Percentiles rank a stretch among this genome's conserved stretches.
Conservation (phyloP, 37 sponge, comb jelly and placozoan genomes). For the Agelas oroides region DNA sequence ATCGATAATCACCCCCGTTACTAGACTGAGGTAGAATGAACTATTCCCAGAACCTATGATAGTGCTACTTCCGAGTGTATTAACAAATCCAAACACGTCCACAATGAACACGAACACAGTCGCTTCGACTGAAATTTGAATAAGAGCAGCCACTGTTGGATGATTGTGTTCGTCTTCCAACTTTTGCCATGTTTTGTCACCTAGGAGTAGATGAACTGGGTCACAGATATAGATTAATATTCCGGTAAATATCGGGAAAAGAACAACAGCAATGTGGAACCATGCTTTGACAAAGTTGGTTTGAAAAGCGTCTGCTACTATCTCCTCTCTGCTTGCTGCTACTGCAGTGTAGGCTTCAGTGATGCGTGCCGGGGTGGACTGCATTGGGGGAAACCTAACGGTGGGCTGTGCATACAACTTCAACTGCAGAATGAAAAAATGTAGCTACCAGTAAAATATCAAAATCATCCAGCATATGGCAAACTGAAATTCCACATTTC, state of each 20-base stretch:
- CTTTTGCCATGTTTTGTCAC: constrained; percentile 33
- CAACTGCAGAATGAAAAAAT: not conserved
- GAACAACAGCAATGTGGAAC: constrained; percentile 22
- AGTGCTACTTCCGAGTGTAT: not conserved
- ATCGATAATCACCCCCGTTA: constrained; percentile 37
- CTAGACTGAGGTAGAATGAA: constrained; percentile 33
- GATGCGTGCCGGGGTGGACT: not conserved
- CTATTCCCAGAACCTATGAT: not conserved
- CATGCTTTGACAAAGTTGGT: constrained; percentile 19
- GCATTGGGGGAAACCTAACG: not conserved
- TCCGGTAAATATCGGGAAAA: constrained; percentile 20
- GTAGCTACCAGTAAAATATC: too few species aligned
- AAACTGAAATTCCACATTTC: too few species aligned
- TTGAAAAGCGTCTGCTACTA: not conserved
- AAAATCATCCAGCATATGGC: too few species aligned
- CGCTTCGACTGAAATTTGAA: constrained; percentile 37
- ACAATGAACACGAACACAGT: constrained; percentile 24
- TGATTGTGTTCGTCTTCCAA: constrained; percentile 38
- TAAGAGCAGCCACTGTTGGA: constrained; percentile 24
- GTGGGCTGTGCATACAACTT: constrained; percentile 30
- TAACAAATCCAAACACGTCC: constrained; percentile 4
- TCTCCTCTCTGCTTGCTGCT: constrained; percentile 24
- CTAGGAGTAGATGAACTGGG: constrained; percentile 45
- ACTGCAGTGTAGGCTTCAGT: constrained; percentile 19
- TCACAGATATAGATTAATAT: constrained; percentile 31